phyloP scores from a whole-genome alignment of 2,113 vertebrate species.

The Onychorhynchus coronatus region DNA sequence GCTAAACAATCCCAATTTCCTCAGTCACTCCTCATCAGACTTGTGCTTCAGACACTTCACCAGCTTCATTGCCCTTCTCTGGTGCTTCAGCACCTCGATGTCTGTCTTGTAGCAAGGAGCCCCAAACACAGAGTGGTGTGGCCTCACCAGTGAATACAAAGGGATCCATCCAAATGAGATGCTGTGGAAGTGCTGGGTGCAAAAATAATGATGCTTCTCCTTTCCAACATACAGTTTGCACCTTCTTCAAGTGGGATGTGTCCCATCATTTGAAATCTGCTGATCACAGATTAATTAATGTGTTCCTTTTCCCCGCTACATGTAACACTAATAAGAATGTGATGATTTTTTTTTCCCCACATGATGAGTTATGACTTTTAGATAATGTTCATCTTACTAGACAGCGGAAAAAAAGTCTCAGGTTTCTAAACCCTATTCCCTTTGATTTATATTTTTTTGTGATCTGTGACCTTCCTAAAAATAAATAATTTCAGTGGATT shows the following conservation, averaged over 20 bases:
- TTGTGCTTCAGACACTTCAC: neutral
- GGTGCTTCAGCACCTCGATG: neutral
- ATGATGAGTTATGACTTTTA: neutral
- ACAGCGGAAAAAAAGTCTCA: neutral
- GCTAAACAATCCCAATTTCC: neutral
- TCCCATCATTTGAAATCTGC: neutral
- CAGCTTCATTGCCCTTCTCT: fast-evolving
- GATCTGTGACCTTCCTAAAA: neutral
- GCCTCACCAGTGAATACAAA: neutral
- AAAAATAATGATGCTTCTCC: neutral
- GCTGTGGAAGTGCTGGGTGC: neutral
- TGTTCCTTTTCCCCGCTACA: neutral
- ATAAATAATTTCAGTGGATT: neutral
- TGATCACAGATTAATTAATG: neutral
- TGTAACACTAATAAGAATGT: neutral
- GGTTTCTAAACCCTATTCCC: neutral
- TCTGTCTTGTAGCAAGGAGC: neutral
- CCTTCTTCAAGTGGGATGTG: neutral
- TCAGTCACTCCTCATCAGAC: neutral
- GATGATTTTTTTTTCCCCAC: neutral
- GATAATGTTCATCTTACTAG: neutral
- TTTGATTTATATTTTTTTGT: neutral
- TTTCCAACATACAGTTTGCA: neutral
- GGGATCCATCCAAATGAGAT: neutral
- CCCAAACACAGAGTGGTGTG: neutral